A percentile compares a stretch with the other conserved stretches of the same genome.
phyloP scores from a whole-genome alignment of 2,113 vertebrate genomes.

The Ceyx melanurus region DNA sequence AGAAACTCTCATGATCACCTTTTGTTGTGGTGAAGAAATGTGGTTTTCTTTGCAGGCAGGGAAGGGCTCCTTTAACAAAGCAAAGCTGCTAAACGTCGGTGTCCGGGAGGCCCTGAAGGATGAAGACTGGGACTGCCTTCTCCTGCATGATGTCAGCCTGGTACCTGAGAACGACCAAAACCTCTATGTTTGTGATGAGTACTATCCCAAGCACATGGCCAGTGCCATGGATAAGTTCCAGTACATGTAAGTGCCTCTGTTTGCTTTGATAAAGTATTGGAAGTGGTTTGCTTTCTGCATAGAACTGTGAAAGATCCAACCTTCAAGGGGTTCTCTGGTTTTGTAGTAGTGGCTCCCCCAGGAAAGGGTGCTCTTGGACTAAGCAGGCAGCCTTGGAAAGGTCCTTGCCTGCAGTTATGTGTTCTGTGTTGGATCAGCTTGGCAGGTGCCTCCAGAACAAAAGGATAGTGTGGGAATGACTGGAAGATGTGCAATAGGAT shows the following conservation, averaged over 20 bases:
- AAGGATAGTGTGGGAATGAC: neutral
- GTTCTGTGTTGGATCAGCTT: neutral
- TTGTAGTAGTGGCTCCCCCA: neutral
- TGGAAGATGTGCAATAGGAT: neutral
- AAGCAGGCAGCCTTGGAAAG: neutral
- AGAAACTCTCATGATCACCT: neutral
- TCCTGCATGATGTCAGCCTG: constrained; percentile 75
- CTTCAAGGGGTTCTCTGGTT: neutral
- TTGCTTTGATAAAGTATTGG: neutral
- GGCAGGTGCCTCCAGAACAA: neutral
- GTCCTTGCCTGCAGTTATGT: neutral
- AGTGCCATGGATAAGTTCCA: constrained; percentile 76
- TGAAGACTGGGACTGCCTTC: constrained; percentile 78
- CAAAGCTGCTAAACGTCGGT: constrained; percentile 78
- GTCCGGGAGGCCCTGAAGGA: constrained; percentile 76
- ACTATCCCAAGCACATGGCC: constrained; percentile 74
- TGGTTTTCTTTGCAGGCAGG: constrained; percentile 63
- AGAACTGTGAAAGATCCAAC: neutral
- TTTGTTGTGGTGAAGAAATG: neutral
- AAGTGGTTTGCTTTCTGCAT: neutral
- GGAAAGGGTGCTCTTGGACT: neutral
- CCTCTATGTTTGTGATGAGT: constrained; percentile 71
- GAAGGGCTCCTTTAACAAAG: constrained; percentile 72
- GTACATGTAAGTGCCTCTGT: constrained; percentile 58
- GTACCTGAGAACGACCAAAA: constrained; percentile 79